Evolutionary conservation across 2,113 vertebrate species (phyloP).

Genomic region (Pyxicephalus adspersus): DNA sequence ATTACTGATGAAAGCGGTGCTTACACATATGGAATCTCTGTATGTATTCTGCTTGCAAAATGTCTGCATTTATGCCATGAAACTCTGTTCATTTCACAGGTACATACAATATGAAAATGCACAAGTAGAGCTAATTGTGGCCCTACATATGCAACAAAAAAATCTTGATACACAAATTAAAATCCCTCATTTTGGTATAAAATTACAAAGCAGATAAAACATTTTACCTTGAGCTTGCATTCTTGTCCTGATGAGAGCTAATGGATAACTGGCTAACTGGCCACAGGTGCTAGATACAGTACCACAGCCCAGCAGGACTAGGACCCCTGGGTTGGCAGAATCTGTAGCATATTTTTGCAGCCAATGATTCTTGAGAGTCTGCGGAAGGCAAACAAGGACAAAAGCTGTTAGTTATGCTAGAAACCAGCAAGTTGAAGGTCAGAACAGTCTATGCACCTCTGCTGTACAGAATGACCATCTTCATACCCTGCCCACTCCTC

Average conservation of each 20-base stretch:
- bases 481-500: too few relatives aligned
- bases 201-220: too few relatives aligned
- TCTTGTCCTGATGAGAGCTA: slow-evolving; percentile 88
- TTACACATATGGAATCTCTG: too few relatives aligned
- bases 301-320: slow-evolving; percentile 86
- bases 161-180: too few relatives aligned
- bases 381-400: slow-evolving; percentile 51
- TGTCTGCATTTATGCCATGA: too few relatives aligned
- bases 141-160: not conserved
- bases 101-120: not conserved
- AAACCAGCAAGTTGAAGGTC: too few relatives aligned
- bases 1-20: too few relatives aligned
- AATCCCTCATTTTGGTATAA: too few relatives aligned
- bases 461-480: too few relatives aligned
- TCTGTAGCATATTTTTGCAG: slow-evolving; percentile 83
- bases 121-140: not conserved
- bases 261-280: slow-evolving; percentile 89
- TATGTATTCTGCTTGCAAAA: too few relatives aligned
- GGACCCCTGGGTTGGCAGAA: slow-evolving; percentile 85
- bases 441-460: too few relatives aligned
- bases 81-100: not conserved
- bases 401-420: too few relatives aligned
- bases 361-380: slow-evolving; percentile 91
- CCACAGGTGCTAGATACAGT: slow-evolving; percentile 90
- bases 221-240: slow-evolving; percentile 93